Evolutionary conservation across 1,140 invertebrate genomes (phyloP), one percentile per base, ranked within the genome.

Genomic region (Probaryconus sp.): DNA sequence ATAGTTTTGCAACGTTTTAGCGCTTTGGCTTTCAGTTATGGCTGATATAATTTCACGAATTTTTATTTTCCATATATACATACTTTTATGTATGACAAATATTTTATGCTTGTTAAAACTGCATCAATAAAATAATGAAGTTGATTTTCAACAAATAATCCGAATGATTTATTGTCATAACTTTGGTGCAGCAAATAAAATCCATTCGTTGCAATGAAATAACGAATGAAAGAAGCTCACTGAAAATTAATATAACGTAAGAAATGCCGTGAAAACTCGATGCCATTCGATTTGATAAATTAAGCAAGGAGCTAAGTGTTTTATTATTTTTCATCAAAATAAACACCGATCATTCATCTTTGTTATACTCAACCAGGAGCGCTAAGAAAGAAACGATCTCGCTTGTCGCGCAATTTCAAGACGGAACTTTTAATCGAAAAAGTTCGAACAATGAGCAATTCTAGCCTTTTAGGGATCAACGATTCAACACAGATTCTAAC

Each of bases 341-440:
- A 63, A 63, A 37, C 45, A 16, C 7, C 0, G 17, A 42, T 43
- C 45, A 42, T 63, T 51, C 33, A 45, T 50, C 58, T 50, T 35
- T 45, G 40, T 58, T 56, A 17, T 10, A 11, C 21, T 31, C 13
- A 13, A 4, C 4, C 33, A 5, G 3, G 14, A 21, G 6, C 26
- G 33, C 14, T 7, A 10, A 28, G 21, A 30, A 48, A 37, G 55
- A 68, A 78, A 73, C 64, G 69, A 78, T 74, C 48, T 38, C 56
- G 30, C 58, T 10, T 16, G 48, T 51, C 33, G 21, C 30, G 26
- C 60, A 30, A 78, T 77, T 55, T 31, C 48, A 35, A 24, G 31
- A 35, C 45, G 28, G 68, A 74, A 77, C 42, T 79, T 79, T 79
- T 78, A 79, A 79, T 79, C 77, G 53, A 51, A 58, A 58, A 58